These are phyloP conservation scores for Omphaloscelis lunosa DNA, from an alignment of 2,888 invertebrate species.

Conservation along the genomic window DNA sequence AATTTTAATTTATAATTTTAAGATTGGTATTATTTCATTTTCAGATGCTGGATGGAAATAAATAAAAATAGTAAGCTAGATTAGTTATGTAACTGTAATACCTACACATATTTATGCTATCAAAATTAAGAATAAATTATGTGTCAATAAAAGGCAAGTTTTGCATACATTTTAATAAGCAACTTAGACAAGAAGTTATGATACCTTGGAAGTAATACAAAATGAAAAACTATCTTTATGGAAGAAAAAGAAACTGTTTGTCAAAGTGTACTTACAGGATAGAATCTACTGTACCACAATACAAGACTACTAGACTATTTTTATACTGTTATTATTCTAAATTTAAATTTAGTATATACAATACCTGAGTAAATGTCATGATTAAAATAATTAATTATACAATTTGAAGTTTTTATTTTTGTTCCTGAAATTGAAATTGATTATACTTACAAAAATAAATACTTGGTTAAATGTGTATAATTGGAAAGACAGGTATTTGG, in stretches of 20 bases:
- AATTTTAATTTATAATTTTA: not conserved
- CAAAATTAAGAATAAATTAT: not conserved
- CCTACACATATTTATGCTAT: slow-evolving; percentile 9
- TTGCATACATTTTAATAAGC: not conserved
- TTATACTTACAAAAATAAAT: not conserved
- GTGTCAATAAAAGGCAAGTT: not conserved
- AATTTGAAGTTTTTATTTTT: slow-evolving; percentile 5
- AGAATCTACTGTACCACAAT: not conserved
- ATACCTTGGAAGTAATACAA: not conserved
- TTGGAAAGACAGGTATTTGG: not conserved
- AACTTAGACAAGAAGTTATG: not conserved
- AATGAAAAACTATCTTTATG: not conserved
- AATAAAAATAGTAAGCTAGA: not conserved
- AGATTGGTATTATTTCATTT: slow-evolving; percentile 9
- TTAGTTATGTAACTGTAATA: not conserved
- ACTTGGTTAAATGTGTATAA: slow-evolving; percentile 7
- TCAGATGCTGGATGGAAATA: slow-evolving; percentile 22
- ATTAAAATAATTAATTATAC: slow-evolving; percentile 26
- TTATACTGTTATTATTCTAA: slow-evolving; percentile 33
- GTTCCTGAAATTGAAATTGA: slow-evolving; percentile 24
- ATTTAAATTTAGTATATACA: slow-evolving; percentile 38
- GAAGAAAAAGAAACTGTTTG: not conserved
- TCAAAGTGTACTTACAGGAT: not conserved
- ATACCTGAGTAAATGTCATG: slow-evolving; percentile 44
- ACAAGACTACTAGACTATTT: slow-evolving; percentile 4